Base-by-base conservation (phyloP, 2,113 vertebrate species). In the Corydoras maculifer region DNA sequence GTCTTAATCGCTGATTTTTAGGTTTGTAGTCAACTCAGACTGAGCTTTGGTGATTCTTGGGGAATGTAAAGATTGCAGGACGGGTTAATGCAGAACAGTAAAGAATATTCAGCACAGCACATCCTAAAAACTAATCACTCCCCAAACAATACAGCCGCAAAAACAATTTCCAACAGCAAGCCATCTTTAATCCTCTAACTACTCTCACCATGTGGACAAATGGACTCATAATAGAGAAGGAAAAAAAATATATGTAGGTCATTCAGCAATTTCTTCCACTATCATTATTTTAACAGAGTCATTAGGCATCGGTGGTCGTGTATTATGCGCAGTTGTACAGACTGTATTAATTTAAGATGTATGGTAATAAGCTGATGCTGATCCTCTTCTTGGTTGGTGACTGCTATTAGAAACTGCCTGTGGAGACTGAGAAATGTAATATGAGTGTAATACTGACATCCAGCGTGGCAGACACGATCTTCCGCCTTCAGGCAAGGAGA, bases 141-240 rank as follows among this genome's bases (percentile, higher is more conserved):
- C 84, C 59, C 50, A 68, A 68, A 75, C 67, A 70, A 65, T 87
- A 78, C 86, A 80, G 75, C 77, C 83, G 82, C 82, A 84, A 81
- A 88, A 86, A 89, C 87, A 88, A 88, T 89, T 87, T 86, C 79
- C 79, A 77, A 80, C 81, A 84, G 85, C 89, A 90, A 88, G 83
- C 81, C 80, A 80, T 88, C 84, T 87, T 57, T 90, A 90, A 90
- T 91, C 88, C 89, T 82, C 79, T 79, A 82, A 84, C 80, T 82
- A 85, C 82, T 83, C 82, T 83, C 74, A 82, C 82, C 84, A 84
- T 85, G 80, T 81, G 82, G 75, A 82, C 81, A 79, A 83, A 81
- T 74, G 69, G 70, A 62, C 32, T 72, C 76, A 25, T 25, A 25
- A 25, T 25, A 25, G 18, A 25, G 18, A 25, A 25, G 18, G 18